Evolutionary conservation across 2,888 invertebrate genomes (phyloP), one percentile per base, ranked within the genome.

Genomic region (Limnephilus rhombicus): DNA sequence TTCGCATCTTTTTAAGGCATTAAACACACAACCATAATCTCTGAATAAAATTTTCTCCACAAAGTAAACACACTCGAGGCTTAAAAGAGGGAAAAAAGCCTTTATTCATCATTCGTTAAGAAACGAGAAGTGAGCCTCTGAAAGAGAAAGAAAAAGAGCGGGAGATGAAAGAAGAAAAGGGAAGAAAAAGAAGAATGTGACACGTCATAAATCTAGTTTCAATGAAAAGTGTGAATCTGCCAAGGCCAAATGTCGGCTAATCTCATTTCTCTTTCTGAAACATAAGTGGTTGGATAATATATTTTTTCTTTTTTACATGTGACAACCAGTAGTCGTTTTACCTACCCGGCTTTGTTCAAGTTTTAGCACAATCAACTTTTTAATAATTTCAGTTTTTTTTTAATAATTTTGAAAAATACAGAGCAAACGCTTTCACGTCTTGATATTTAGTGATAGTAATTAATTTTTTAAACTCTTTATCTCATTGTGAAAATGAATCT

Each of bases 181-280:
- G 68, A 31, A 15, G 18, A 68, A 7, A n/a, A 68, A 68, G 9
- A 68, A 9, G 68, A n/a, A 68, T n/a, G 18, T 41, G 34, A 37
- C 83, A 34, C 83, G 37, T 37, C 34, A 41, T 83, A 37, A 83
- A 83, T 83, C 83, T 83, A 37, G 37, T 24, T 34, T 37, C 83
- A 83, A 18, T 83, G 37, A 83, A 83, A 41, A 83, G 83, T 83
- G 83, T 34, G 83, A 83, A 83, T 83, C 83, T 83, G 83, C 83
- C 37, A 37, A 83, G 68, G 68, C 24, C 68, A 68, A 68, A 68
- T 68, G 68, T 24, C 68, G 68, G 24, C 68, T 68, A 24, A n/a
- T 68, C 68, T n/a, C 68, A 68, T 68, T 68, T 68, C 9, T 68
- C 68, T n/a, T 24, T 24, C 68, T 68, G 68, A 68, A 68, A 68